Percentiles rank a stretch among this genome's conserved stretches.
phyloP scores from a whole-genome alignment of 2,888 invertebrate genomes.

The Drosophila rubida region DNA sequence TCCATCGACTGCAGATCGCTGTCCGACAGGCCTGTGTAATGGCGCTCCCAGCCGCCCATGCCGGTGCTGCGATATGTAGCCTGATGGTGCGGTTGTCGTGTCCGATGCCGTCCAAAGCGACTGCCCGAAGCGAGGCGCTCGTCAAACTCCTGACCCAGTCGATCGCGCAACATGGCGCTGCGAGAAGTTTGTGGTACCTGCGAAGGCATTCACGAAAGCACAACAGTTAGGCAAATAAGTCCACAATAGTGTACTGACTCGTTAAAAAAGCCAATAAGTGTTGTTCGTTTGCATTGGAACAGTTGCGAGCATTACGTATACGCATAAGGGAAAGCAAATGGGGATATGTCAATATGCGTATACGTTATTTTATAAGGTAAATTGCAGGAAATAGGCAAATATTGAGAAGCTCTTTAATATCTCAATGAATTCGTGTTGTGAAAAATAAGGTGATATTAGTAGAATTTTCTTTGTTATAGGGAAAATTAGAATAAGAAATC shows the following conservation, averaged over 20 bases:
- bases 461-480: too few relatives aligned
- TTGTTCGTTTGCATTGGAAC: background rate
- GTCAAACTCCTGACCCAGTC: conserved; percentile 91
- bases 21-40: conserved; percentile 93
- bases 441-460: too few relatives aligned
- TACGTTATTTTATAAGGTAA: too few relatives aligned
- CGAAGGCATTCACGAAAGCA: background rate
- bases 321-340: too few relatives aligned
- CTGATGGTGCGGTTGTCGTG: conserved; percentile 92
- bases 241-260: background rate
- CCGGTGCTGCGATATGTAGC: conserved; percentile 93
- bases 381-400: too few relatives aligned
- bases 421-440: too few relatives aligned
- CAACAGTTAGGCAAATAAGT: background rate
- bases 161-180: conserved; percentile 85
- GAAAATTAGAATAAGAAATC: too few relatives aligned
- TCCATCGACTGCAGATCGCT: conserved; percentile 89
- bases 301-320: too few relatives aligned
- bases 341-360: too few relatives aligned
- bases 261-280: too few relatives aligned
- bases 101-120: conserved; percentile 88
- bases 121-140: conserved; percentile 86
- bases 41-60: conserved; percentile 92
- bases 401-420: too few relatives aligned
- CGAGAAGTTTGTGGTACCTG: conserved; percentile 90